phyloP scores from a whole-genome alignment of 1,140 invertebrate genomes.

The Pseudomyrmex pallidus region DNA sequence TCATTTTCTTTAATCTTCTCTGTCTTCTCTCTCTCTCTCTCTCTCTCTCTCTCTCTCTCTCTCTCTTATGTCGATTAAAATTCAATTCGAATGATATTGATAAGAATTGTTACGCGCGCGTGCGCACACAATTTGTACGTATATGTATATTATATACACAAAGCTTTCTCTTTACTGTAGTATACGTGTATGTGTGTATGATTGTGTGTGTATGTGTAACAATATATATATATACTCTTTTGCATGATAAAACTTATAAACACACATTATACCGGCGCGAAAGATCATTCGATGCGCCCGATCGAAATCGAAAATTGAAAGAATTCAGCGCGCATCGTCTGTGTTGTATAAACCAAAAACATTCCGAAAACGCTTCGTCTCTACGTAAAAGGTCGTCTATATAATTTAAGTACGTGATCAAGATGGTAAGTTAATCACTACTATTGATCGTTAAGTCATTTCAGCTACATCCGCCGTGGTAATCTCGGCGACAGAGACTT shows the following conservation, averaged over 20 bases:
- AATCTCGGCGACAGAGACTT: background rate
- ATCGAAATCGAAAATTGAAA: constrained; percentile 59
- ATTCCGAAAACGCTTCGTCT: background rate
- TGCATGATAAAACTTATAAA: constrained; percentile 76
- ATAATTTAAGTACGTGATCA: constrained; percentile 43
- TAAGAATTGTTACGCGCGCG: constrained; percentile 59
- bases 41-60: no score
- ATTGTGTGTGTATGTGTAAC: background rate
- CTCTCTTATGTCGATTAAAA: constrained; percentile 47
- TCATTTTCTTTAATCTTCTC: constrained; percentile 43
- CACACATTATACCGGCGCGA: constrained; percentile 62
- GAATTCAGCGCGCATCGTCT: constrained; percentile 19
- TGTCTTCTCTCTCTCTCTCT: background rate
- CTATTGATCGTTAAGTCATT: constrained; percentile 29
- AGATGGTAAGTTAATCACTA: constrained; percentile 35
- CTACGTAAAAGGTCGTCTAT: constrained; percentile 36
- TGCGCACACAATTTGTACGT: constrained; percentile 62
- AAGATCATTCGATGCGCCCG: constrained; percentile 39
- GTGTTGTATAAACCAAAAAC: constrained; percentile 10
- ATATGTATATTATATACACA: constrained; percentile 71
- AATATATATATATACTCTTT: background rate
- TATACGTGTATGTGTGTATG: background rate
- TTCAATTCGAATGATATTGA: constrained; percentile 47
- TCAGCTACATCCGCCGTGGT: constrained; percentile 1
- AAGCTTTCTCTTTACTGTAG: constrained; percentile 28